Evolutionary conservation across 2,113 vertebrate species (phyloP).

Genomic region (Neofelis nebulosa): DNA sequence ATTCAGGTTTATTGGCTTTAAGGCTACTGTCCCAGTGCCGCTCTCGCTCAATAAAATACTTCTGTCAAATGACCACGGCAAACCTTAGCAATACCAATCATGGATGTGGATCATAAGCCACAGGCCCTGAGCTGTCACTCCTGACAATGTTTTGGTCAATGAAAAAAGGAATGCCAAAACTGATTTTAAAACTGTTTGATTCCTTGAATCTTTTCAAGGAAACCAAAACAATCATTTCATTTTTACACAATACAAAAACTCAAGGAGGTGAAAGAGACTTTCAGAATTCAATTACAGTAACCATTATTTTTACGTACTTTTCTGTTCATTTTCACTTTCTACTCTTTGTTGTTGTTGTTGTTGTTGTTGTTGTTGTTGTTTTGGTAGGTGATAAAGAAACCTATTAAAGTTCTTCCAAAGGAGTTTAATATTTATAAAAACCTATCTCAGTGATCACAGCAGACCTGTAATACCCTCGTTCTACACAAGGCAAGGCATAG

Average conservation of each 20-base stretch:
- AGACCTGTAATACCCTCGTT: background rate
- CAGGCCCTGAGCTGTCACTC: background rate
- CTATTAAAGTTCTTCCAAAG: background rate
- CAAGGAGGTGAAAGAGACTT: background rate
- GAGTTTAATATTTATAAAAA: slow-evolving; percentile 2
- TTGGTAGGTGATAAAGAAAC: background rate
- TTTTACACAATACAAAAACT: slow-evolving; percentile 22
- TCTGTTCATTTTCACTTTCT: slow-evolving; percentile 33
- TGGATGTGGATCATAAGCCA: background rate
- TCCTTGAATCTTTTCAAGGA: background rate
- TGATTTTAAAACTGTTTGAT: slow-evolving; percentile 6
- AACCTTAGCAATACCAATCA: background rate
- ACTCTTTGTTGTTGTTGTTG: too few relatives aligned
- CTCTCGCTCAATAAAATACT: background rate
- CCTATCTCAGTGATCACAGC: background rate
- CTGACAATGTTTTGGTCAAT: background rate
- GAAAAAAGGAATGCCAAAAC: slow-evolving; percentile 12
- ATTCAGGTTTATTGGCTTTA: background rate
- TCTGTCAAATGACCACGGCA: background rate
- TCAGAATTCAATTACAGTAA: slow-evolving; percentile 8
- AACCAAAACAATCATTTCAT: background rate
- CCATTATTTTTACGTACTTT: background rate
- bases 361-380: too few relatives aligned
- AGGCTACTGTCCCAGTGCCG: background rate
- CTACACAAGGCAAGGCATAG: background rate